A percentile compares a stretch with the other conserved stretches of the same genome.
Conservation (phyloP, 2,113 vertebrate species). For the Glaucidium brasilianum region DNA sequence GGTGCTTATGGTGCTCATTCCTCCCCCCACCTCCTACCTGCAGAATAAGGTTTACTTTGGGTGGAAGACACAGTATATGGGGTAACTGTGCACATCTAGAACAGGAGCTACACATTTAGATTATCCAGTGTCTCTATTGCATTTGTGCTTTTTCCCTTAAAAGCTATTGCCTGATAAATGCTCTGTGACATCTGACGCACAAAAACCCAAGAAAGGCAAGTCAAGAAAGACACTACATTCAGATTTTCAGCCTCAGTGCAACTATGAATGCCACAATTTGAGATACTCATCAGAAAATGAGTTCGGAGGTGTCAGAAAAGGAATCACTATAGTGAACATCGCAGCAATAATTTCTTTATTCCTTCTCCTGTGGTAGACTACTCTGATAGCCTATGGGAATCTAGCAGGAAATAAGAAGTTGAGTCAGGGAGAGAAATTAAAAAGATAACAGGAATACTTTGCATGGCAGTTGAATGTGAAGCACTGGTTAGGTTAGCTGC, state of each 20-base stretch:
- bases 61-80: background rate
- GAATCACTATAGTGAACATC: background rate
- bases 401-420: background rate
- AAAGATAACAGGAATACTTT: background rate
- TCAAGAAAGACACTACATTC: background rate
- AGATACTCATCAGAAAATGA: background rate
- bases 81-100: background rate
- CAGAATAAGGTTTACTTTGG: background rate
- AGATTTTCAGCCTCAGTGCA: background rate
- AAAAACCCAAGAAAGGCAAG: background rate
- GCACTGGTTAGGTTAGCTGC: background rate
- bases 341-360: background rate
- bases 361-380: background rate
- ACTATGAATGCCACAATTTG: background rate
- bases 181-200: background rate
- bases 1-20: no score
- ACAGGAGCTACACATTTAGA: background rate
- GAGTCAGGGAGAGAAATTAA: background rate
- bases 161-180: background rate
- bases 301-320: background rate
- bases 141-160: background rate
- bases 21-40: background rate
- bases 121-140: rapidly evolving
- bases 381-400: background rate
- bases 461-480: background rate